Evolutionary conservation across 1,140 invertebrate genomes (phyloP).

Genomic region (Patella vulgata): DNA sequence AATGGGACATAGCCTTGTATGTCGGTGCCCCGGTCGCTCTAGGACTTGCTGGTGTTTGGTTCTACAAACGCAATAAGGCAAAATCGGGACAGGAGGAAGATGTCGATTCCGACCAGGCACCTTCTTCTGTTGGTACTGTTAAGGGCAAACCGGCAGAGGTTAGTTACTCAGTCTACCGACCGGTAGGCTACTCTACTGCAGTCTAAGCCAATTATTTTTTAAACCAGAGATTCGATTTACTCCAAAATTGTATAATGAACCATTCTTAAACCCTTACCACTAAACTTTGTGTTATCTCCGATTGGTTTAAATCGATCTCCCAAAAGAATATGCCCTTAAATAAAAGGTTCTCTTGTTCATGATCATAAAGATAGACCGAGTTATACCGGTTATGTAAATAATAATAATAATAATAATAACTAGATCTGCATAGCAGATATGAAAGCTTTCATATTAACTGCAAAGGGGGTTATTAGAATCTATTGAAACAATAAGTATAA

Average conservation of each 20-base stretch:
- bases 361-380: no score
- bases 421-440: no score
- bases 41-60: constrained; percentile 81
- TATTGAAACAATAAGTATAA: no score
- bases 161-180: not conserved
- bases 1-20: constrained; percentile 81
- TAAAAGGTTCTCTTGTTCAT: no score
- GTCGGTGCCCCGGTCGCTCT: constrained; percentile 84
- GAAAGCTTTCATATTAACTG: no score
- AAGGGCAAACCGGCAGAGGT: constrained; percentile 19
- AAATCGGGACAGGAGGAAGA: constrained; percentile 25
- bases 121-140: not conserved
- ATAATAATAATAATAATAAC: no score
- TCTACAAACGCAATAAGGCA: constrained; percentile 70
- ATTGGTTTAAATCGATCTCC: constrained; percentile 6
- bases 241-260: no score
- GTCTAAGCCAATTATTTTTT: not conserved
- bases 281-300: no score
- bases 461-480: no score
- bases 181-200: constrained; percentile 7
- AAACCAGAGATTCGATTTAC: not conserved
- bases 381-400: no score
- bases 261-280: not conserved
- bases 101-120: constrained; percentile 10
- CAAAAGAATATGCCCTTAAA: no score